phyloP scores from a whole-genome alignment of 2,888 invertebrate species.

The Fragum fragum region DNA sequence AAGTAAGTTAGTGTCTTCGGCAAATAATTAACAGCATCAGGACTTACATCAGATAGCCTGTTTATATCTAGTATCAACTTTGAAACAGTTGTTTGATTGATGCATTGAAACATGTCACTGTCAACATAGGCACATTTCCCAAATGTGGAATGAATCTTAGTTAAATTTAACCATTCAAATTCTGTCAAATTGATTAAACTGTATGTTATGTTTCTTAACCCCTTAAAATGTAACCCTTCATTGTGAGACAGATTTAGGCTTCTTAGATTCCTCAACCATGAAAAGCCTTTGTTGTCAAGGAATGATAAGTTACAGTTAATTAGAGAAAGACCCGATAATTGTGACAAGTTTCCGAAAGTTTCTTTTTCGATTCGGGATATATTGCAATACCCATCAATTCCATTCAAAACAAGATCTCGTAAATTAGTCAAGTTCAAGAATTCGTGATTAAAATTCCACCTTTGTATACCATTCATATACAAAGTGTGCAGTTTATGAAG shows the following conservation, averaged over 20 bases:
- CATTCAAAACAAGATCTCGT: not conserved
- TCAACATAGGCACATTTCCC: conserved; percentile 3
- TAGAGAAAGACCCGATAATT: not conserved
- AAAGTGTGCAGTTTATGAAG: not conserved
- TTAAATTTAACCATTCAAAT: not conserved
- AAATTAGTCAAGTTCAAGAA: not conserved
- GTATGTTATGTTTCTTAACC: not conserved
- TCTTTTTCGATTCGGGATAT: not conserved
- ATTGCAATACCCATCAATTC: not conserved
- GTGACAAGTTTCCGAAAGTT: not conserved
- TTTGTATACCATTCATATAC: conserved; percentile 5
- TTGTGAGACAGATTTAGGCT: conserved; percentile 15
- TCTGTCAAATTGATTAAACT: not conserved
- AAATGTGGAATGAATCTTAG: not conserved
- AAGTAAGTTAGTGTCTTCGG: not conserved
- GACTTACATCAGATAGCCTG: not conserved
- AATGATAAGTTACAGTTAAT: not conserved
- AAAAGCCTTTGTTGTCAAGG: conserved; percentile 3
- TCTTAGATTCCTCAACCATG: not conserved
- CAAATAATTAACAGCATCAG: not conserved
- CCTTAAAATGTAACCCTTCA: not conserved
- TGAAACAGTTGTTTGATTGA: not conserved
- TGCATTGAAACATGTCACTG: not conserved
- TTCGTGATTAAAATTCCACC: not conserved
- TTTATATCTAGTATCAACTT: not conserved